phyloP scores from a whole-genome alignment of 2,113 vertebrate genomes.

The Phalacrocorax brasilianus region DNA sequence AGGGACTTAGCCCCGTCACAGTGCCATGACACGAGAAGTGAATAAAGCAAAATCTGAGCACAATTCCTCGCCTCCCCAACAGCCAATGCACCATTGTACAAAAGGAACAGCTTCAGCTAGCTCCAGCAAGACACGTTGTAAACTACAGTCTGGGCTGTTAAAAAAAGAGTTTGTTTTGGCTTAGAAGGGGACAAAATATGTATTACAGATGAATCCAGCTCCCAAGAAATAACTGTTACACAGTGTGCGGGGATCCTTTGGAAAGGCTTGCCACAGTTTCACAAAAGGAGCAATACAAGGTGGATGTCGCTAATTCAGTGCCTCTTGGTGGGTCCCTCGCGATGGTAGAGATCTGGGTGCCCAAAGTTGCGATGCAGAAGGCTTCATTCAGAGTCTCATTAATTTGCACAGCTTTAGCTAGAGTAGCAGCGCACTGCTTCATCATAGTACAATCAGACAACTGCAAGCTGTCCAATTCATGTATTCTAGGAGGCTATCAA shows the following conservation, averaged over 20 bases:
- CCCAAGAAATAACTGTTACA: not conserved
- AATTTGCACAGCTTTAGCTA: not conserved
- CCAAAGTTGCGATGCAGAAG: not conserved
- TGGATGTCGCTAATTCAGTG: not conserved
- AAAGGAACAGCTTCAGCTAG: not conserved
- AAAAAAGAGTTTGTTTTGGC: not conserved
- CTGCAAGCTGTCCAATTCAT: not conserved
- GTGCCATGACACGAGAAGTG: not conserved
- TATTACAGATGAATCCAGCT: not conserved
- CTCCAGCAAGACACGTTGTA: not conserved
- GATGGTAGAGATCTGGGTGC: not conserved
- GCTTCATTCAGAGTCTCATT: not conserved
- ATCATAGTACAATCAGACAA: not conserved
- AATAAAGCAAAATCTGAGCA: not conserved
- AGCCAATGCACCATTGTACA: not conserved
- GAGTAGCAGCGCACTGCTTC: not conserved
- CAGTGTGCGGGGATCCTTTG: not conserved
- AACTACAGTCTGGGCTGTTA: not conserved
- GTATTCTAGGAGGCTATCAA: not conserved
- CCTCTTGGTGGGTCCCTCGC: not conserved
- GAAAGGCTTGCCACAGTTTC: not conserved
- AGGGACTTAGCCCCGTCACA: not conserved
- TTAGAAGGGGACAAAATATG: not conserved
- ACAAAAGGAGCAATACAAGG: not conserved
- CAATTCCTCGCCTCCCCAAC: not conserved